These are phyloP conservation scores for Pseudomyrmex dendroicus DNA, from an alignment of 1,140 invertebrate species.

Conservation along the genomic window DNA sequence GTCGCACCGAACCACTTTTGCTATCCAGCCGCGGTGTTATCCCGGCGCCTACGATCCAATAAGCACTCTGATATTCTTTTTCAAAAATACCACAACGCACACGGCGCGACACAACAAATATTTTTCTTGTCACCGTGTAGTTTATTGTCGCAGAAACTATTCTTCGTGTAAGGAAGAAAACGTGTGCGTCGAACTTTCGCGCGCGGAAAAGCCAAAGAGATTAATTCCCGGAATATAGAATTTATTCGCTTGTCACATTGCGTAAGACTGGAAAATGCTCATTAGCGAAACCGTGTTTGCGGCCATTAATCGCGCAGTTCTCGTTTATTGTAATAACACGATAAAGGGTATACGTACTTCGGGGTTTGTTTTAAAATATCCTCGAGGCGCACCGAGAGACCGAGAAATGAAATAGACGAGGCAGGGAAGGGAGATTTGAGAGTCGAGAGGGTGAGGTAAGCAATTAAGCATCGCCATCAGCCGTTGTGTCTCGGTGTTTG, in stretches of 20 bases:
- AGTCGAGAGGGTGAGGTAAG: slow-evolving; percentile 67
- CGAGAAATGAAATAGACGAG: slow-evolving; percentile 56
- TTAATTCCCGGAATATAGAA: too few species aligned
- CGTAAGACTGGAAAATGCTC: slow-evolving; percentile 17
- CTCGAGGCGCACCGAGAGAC: slow-evolving; percentile 62
- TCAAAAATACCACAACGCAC: slow-evolving; percentile 44
- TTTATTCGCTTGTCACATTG: too few species aligned
- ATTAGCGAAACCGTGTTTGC: slow-evolving; percentile 38
- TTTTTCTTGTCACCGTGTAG: slow-evolving; percentile 41
- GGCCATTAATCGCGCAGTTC: slow-evolving; percentile 67
- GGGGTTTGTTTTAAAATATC: slow-evolving; percentile 76
- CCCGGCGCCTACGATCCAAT: slow-evolving; percentile 59
- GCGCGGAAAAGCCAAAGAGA: neutral
- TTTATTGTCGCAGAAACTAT: slow-evolving; percentile 48
- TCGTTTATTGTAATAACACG: slow-evolving; percentile 72
- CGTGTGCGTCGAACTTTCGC: neutral
- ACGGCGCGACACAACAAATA: slow-evolving; percentile 40
- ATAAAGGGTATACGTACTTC: slow-evolving; percentile 70
- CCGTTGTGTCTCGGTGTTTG: slow-evolving; percentile 81
- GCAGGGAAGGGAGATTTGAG: slow-evolving; percentile 42
- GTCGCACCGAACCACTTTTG: slow-evolving; percentile 58
- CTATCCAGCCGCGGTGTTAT: slow-evolving; percentile 49
- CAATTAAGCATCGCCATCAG: slow-evolving; percentile 81
- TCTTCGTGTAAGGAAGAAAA: neutral
- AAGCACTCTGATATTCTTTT: slow-evolving; percentile 60